These are phyloP conservation scores for Trimorus sp. DNA, from an alignment of 2,888 invertebrate species.

Conservation along the genomic window DNA sequence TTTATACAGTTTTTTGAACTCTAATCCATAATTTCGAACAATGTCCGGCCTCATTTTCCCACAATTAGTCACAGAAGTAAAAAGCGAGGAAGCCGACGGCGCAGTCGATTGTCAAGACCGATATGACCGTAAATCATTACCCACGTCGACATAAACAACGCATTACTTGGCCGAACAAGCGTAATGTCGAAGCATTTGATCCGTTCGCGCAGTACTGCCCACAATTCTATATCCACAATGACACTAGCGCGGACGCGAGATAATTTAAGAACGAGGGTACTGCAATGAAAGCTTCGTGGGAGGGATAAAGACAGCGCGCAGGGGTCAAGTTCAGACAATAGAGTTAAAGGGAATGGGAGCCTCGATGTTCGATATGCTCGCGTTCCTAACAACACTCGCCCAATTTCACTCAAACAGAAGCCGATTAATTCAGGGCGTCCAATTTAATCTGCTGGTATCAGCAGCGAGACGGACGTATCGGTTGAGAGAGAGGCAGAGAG, in stretches of 20 bases:
- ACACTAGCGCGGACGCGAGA: constrained; percentile 51
- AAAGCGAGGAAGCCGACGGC: no score
- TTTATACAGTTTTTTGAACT: no score
- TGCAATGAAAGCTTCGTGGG: constrained; percentile 68
- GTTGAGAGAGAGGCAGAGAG: constrained; percentile 22
- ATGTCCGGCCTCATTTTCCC: no score
- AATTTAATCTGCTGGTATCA: constrained; percentile 76
- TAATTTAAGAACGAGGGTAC: constrained; percentile 68
- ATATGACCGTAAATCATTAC: no score
- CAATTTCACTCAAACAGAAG: constrained; percentile 81
- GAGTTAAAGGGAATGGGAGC: constrained; percentile 62
- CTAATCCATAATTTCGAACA: no score
- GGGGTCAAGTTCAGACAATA: constrained; percentile 69
- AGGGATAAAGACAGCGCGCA: constrained; percentile 60
- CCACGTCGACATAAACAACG: no score
- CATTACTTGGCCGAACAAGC: neutral
- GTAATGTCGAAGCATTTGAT: constrained; percentile 9
- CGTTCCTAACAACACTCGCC: constrained; percentile 80
- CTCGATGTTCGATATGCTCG: constrained; percentile 73
- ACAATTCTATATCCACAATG: constrained; percentile 24
- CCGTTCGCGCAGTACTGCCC: constrained; percentile 1
- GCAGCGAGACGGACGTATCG: constrained; percentile 36
- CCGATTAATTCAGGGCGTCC: constrained; percentile 81
- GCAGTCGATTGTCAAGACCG: no score
- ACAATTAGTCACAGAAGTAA: no score